These are phyloP conservation scores for Hoplostethus mediterraneus DNA, from an alignment of 2,797 vertebrate species.

Conservation along the genomic window DNA sequence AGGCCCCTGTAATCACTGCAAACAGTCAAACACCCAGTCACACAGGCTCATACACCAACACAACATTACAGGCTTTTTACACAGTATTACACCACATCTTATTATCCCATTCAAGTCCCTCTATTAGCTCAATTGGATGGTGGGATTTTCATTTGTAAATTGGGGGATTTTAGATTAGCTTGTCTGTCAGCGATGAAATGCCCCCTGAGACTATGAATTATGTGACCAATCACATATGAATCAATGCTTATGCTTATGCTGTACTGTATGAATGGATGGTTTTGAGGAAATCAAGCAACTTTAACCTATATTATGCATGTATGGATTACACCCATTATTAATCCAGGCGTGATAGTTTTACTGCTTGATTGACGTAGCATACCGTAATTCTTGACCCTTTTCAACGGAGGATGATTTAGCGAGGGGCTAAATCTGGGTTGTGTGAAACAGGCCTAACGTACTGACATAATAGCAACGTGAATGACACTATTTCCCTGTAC, in stretches of 20 bases:
- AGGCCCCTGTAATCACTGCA: slow-evolving; percentile 84
- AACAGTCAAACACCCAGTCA: slow-evolving; percentile 84
- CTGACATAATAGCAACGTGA: slow-evolving; percentile 23
- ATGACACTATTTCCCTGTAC: slow-evolving; percentile 44
- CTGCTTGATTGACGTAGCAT: slow-evolving; percentile 33
- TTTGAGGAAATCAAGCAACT: slow-evolving; percentile 61
- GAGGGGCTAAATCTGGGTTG: neutral
- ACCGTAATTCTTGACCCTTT: slow-evolving; percentile 28
- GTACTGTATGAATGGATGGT: slow-evolving; percentile 65
- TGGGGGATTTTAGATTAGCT: slow-evolving; percentile 89
- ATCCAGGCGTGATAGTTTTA: slow-evolving; percentile 21
- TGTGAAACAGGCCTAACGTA: slow-evolving; percentile 40
- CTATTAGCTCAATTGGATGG: slow-evolving; percentile 90
- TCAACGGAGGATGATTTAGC: neutral
- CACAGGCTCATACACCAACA: slow-evolving; percentile 84
- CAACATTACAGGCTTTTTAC: slow-evolving; percentile 89
- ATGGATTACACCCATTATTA: slow-evolving; percentile 41
- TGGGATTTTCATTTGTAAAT: slow-evolving; percentile 90
- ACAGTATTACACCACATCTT: slow-evolving; percentile 89
- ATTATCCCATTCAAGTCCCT: slow-evolving; percentile 89
- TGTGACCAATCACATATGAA: slow-evolving; percentile 83
- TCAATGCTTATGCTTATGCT: slow-evolving; percentile 69
- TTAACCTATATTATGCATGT: slow-evolving; percentile 55
- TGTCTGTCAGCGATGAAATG: slow-evolving; percentile 85
- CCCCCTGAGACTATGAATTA: slow-evolving; percentile 83